Evolutionary conservation across 1,140 invertebrate species (phyloP), one percentile per base, ranked within the genome.

Genomic region (Hypsibius dujardini): DNA sequence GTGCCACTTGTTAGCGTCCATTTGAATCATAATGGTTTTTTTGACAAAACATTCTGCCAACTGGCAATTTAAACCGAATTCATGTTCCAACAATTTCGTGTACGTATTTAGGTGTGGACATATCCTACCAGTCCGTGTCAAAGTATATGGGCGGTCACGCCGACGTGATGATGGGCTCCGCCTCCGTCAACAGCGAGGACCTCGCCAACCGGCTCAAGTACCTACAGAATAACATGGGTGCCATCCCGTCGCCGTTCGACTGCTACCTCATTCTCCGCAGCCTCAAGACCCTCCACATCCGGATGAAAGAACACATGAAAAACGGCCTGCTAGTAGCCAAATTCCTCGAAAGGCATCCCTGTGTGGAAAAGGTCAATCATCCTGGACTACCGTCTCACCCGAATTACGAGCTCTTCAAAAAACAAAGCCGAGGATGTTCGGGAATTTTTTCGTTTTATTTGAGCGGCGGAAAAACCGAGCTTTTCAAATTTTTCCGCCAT

Each of bases 101-200:
- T n/a, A n/a, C n/a, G n/a, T n/a, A n/a, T n/a, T n/a, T n/a, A n/a
- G n/a, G n/a, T n/a, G 50, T 56, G 50, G 50, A 56, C 50, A 56
- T 56, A 7, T 56, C 50, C n/a, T n/a, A 56, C n/a, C 50, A 56
- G 50, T 56, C 50, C 50, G 7, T 7, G 7, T 7, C 50, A 7
- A 56, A 56, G 50, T 56, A 56, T 56, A 7, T 56, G 50, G 7
- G 50, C 50, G 50, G 95, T 0, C 95, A 98, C 79, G 88, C 90
- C 1, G 95, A 99, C 82, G 88, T 96, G 60, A 87, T 98, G 1
- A 98, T 98, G 95, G 95, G 95, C 1, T 87, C 89, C 3, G 84
- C 88, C 2, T 83, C 88, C 46, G 85, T 87, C 1, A 92, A 86
- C 74, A 83, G 86, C 76, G 84, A 88, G 70, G 85, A 86, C 62